phyloP scores from a whole-genome alignment of 2,797 vertebrate species.

The Argyrosomus regius region DNA sequence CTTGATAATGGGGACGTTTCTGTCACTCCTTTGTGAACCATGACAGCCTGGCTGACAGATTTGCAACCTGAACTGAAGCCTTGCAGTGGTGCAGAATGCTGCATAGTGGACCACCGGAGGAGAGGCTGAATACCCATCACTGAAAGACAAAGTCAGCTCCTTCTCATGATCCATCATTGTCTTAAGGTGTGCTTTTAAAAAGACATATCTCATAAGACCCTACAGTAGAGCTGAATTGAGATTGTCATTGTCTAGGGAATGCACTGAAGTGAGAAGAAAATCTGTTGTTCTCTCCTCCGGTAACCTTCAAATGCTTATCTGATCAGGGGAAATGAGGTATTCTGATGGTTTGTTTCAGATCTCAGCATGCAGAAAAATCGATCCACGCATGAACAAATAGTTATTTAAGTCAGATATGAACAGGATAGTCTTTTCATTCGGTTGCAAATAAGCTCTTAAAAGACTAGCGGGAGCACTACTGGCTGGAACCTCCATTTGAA shows the following conservation, averaged over 20 bases:
- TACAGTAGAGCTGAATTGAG: constrained; percentile 38
- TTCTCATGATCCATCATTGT: constrained; percentile 61
- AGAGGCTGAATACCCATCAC: constrained; percentile 65
- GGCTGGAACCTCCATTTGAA: constrained; percentile 62
- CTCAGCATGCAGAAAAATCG: constrained; percentile 57
- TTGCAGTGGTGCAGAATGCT: constrained; percentile 75
- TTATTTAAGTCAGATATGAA: constrained; percentile 63
- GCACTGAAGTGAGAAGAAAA: constrained; percentile 35
- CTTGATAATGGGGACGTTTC: constrained; percentile 74
- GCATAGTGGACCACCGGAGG: constrained; percentile 72
- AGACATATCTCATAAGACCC: constrained; percentile 27
- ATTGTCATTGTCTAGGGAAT: constrained; percentile 35
- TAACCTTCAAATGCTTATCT: constrained; percentile 69
- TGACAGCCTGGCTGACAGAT: constrained; percentile 73
- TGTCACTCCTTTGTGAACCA: constrained; percentile 71
- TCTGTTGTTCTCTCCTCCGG: constrained; percentile 43
- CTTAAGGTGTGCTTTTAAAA: constrained; percentile 50
- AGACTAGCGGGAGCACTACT: constrained; percentile 29
- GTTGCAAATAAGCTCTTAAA: constrained; percentile 64
- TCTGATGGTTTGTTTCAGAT: constrained; percentile 62
- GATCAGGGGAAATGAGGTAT: constrained; percentile 56
- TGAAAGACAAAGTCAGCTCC: constrained; percentile 61
- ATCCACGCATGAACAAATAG: constrained; percentile 59
- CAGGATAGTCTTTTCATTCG: constrained; percentile 47
- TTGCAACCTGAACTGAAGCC: constrained; percentile 69